These are phyloP conservation scores for Margarornis squamiger DNA, from an alignment of 2,797 vertebrate genomes.

Conservation along the genomic window DNA sequence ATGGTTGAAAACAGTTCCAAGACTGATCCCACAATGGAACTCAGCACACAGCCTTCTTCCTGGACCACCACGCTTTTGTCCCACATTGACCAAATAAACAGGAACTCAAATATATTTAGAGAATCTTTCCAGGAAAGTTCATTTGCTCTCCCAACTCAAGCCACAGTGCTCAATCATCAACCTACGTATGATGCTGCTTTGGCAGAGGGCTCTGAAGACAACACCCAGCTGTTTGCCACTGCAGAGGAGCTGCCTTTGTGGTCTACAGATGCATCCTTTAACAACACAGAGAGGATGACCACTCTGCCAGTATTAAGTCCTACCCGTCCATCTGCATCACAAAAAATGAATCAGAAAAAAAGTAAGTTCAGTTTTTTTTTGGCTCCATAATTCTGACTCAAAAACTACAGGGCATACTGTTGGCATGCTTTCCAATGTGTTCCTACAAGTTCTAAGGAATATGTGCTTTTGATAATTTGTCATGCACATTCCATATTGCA, in stretches of 20 bases:
- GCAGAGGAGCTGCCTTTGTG: not conserved
- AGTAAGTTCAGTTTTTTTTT: conserved; percentile 57
- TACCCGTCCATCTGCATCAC: not conserved
- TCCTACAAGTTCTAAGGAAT: not conserved
- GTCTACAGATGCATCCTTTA: not conserved
- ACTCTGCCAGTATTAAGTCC: conserved; percentile 39
- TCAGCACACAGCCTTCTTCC: not conserved
- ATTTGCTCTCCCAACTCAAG: conserved; percentile 20
- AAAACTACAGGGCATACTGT: not conserved
- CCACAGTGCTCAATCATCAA: not conserved
- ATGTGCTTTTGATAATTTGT: not conserved
- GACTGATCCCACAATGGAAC: not conserved
- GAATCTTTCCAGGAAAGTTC: conserved; percentile 8
- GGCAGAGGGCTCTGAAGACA: not conserved
- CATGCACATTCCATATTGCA: not conserved
- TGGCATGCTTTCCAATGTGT: not conserved
- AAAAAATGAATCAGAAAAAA: conserved; percentile 24
- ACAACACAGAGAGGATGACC: not conserved
- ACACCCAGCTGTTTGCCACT: not conserved
- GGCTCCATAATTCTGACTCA: not conserved
- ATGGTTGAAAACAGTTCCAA: conserved; percentile 40
- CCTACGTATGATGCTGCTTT: not conserved
- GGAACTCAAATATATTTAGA: conserved; percentile 50
- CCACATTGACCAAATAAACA: conserved; percentile 45
- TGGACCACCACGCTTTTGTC: conserved; percentile 41